A percentile compares a stretch with the other conserved stretches of the same genome.
Conservation (phyloP, 2,888 invertebrate species). For the Lasioglossum vierecki region DNA sequence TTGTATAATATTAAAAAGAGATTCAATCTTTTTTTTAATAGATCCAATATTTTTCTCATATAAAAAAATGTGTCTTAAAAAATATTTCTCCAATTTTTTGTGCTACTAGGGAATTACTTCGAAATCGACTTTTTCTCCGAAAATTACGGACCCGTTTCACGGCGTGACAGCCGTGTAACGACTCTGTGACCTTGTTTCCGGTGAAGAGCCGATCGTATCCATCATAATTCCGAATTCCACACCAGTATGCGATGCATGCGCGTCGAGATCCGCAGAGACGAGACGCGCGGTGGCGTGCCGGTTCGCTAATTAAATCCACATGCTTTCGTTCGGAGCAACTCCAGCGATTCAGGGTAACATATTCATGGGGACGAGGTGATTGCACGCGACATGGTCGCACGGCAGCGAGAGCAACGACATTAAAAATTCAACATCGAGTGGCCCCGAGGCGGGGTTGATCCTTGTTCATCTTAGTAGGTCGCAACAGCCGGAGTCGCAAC, state of each 20-base stretch:
- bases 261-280: background rate
- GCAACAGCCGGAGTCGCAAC: constrained; percentile 18
- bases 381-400: constrained; percentile 21
- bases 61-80: too few relatives aligned
- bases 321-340: constrained; percentile 22
- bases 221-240: background rate
- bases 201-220: background rate
- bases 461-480: constrained; percentile 39
- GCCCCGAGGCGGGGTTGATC: background rate
- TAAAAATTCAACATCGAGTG: constrained; percentile 54
- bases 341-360: constrained; percentile 37
- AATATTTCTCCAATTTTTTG: too few relatives aligned
- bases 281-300: background rate
- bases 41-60: too few relatives aligned
- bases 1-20: too few relatives aligned
- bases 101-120: background rate
- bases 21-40: too few relatives aligned
- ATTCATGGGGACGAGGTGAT: constrained; percentile 38
- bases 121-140: background rate
- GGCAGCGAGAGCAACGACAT: constrained; percentile 23
- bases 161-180: background rate
- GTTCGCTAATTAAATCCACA: constrained; percentile 46
- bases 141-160: background rate
- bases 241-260: background rate
- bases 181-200: background rate